Evolutionary conservation across 2,113 vertebrate genomes (phyloP).

Genomic region (Otus sunia): DNA sequence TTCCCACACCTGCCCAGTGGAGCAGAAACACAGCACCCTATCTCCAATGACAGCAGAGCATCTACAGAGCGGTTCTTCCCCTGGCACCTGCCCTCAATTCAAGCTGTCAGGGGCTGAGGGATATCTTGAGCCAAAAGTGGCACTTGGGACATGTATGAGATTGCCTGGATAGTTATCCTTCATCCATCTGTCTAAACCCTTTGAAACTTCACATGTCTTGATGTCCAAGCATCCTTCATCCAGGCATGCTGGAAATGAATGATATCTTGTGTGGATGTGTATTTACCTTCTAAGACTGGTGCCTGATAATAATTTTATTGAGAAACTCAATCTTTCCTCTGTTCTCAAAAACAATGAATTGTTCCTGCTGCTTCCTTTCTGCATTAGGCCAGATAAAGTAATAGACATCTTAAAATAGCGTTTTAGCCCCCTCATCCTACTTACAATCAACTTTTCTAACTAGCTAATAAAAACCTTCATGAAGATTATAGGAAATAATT

Average conservation of each 20-base stretch:
- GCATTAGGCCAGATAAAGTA: neutral
- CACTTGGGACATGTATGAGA: neutral
- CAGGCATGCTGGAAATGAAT: neutral
- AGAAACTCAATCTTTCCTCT: neutral
- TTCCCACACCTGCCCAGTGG: neutral
- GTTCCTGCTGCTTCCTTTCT: neutral
- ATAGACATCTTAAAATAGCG: neutral
- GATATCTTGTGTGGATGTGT: neutral
- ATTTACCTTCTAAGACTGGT: neutral
- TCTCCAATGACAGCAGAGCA: rapidly evolving
- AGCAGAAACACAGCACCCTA: neutral
- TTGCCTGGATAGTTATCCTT: neutral
- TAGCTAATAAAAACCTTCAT: neutral
- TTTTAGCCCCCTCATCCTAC: neutral
- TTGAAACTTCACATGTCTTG: neutral
- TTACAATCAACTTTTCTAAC: neutral
- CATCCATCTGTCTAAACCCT: neutral
- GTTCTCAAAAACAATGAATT: neutral
- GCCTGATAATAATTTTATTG: neutral
- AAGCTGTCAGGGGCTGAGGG: neutral
- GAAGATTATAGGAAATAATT: neutral
- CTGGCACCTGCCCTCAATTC: neutral
- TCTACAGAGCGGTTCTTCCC: neutral
- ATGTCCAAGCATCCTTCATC: neutral
- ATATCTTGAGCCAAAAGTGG: neutral